A percentile compares a stretch with the other conserved stretches of the same genome.
Conservation (phyloP, 2,797 vertebrate species). For the Sebastes steindachneri region DNA sequence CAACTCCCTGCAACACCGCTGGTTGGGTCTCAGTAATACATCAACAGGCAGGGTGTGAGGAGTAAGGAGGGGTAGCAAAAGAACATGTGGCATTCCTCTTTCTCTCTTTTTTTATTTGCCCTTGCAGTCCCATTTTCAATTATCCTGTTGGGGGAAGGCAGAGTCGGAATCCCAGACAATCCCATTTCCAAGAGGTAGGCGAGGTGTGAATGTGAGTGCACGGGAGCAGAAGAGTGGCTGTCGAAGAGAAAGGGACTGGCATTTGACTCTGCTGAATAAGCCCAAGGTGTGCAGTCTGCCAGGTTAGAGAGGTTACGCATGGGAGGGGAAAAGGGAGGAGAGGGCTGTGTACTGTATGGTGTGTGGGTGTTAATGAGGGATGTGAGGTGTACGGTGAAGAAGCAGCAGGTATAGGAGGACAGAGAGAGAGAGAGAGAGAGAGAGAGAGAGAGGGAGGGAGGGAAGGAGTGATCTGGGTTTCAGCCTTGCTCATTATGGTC, state of each 20-base stretch:
- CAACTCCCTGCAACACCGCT: neutral
- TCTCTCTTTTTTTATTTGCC: constrained; percentile 44
- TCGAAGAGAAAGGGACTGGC: constrained; percentile 87
- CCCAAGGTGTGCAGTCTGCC: constrained; percentile 84
- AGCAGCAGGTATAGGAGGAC: constrained; percentile 18
- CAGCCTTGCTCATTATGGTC: constrained; percentile 75
- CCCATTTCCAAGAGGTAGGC: constrained; percentile 75
- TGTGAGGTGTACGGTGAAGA: constrained; percentile 39
- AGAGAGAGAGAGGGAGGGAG: neutral
- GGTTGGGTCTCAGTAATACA: constrained; percentile 2
- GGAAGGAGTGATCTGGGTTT: constrained; percentile 46
- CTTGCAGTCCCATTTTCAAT: constrained; percentile 74
- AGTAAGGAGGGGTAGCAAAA: constrained; percentile 4
- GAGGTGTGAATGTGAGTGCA: constrained; percentile 86
- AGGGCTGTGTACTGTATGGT: constrained; percentile 3
- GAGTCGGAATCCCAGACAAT: constrained; percentile 75
- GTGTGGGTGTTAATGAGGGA: constrained; percentile 58
- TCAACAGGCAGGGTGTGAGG: constrained; percentile 50
- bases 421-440: neutral
- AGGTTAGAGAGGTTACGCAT: constrained; percentile 76
- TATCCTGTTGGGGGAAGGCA: constrained; percentile 68
- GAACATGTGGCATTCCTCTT: constrained; percentile 47
- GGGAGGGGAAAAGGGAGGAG: constrained; percentile 13
- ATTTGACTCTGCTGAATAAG: constrained; percentile 99
- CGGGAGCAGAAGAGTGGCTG: constrained; percentile 91